These are phyloP conservation scores for Erythrocercus mccallii DNA, from an alignment of 2,113 vertebrate genomes.

Conservation along the genomic window DNA sequence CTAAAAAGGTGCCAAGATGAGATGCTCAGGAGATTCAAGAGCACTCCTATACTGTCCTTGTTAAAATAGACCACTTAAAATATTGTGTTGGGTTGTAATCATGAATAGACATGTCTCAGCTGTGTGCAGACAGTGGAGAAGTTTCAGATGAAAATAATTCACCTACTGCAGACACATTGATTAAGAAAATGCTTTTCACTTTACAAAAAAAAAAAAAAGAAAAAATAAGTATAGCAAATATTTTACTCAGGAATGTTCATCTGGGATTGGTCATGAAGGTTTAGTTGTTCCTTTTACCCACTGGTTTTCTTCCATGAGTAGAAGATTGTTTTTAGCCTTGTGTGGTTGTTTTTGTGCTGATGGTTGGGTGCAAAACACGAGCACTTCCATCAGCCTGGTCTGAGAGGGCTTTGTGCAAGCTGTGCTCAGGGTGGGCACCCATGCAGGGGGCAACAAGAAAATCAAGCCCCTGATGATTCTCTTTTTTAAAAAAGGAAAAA, in stretches of 20 bases:
- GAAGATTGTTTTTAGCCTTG: not conserved
- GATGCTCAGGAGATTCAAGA: not conserved
- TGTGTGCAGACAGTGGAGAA: not conserved
- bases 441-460: not conserved
- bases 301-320: not conserved
- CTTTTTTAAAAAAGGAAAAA: not conserved
- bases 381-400: not conserved
- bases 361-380: not conserved
- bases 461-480: accelerated
- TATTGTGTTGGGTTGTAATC: not conserved
- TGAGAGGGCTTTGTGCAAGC: not conserved
- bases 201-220: not conserved
- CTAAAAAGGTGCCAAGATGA: not conserved
- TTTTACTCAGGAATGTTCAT: not conserved
- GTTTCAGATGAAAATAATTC: not conserved
- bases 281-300: not conserved
- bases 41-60: not conserved
- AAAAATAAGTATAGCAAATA: not conserved
- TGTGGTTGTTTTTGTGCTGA: not conserved
- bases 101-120: not conserved
- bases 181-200: not conserved
- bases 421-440: not conserved
- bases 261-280: not conserved
- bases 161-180: not conserved
- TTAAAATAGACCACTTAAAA: not conserved